Percentiles rank a stretch among this genome's conserved stretches.
phyloP scores from a whole-genome alignment of 1,140 invertebrate genomes.

The Rhizoglyphus robini region DNA sequence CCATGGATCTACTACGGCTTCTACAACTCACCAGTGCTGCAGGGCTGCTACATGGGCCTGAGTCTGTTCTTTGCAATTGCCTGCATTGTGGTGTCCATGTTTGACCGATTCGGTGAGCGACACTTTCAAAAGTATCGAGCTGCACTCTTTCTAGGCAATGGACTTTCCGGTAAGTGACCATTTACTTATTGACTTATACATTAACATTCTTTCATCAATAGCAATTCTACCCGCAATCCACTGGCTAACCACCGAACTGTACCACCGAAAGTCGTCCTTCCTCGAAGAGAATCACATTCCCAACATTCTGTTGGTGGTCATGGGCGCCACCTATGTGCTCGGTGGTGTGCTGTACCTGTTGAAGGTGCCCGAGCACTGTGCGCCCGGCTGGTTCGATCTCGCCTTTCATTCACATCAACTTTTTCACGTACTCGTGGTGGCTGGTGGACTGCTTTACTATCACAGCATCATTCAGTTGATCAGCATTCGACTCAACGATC shows the following conservation, averaged over 20 bases:
- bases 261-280: constrained; percentile 50
- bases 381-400: constrained; percentile 97
- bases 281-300: background rate
- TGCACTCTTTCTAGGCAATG: constrained; percentile 83
- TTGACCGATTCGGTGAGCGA: constrained; percentile 92
- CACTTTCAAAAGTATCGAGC: constrained; percentile 74
- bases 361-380: constrained; percentile 88
- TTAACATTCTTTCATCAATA: constrained; percentile 49
- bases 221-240: constrained; percentile 67
- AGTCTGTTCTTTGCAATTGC: constrained; percentile 79
- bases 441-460: constrained; percentile 93
- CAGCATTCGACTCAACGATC: background rate
- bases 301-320: constrained; percentile 53
- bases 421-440: constrained; percentile 91
- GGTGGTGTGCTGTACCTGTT: constrained; percentile 89
- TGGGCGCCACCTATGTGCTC: constrained; percentile 85
- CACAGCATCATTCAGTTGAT: constrained; percentile 95
- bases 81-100: constrained; percentile 89
- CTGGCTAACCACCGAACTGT: constrained; percentile 53
- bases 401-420: constrained; percentile 58
- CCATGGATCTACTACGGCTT: constrained; percentile 99
- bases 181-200: no score
- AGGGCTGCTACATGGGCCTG: constrained; percentile 71
- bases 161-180: constrained; percentile 87
- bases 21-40: constrained; percentile 67